A percentile compares a stretch with the other conserved stretches of the same genome.
These are phyloP conservation scores for Brachirus orientalis DNA, from an alignment of 2,113 vertebrate species.

Conservation along the genomic window DNA sequence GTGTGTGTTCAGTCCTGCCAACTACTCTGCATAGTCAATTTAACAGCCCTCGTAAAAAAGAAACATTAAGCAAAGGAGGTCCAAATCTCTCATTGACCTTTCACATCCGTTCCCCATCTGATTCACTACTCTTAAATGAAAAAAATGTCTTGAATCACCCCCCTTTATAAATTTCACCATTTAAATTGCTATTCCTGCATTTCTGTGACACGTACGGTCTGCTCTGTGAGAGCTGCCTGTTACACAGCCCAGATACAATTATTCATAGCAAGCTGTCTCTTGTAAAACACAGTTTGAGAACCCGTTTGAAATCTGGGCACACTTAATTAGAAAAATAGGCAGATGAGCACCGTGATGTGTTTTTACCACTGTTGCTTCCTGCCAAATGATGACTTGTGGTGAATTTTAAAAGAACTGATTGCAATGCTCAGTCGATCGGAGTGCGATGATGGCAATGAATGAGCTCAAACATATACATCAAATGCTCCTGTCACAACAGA, in stretches of 20 bases:
- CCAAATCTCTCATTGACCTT: conserved; percentile 54
- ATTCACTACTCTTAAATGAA: conserved; percentile 29
- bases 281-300: conserved; percentile 58
- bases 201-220: conserved; percentile 41
- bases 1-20: conserved; percentile 35
- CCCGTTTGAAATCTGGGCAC: conserved; percentile 29
- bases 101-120: conserved; percentile 27
- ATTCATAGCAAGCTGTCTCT: conserved; percentile 62
- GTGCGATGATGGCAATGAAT: conserved; percentile 15
- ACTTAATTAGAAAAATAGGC: conserved; percentile 52
- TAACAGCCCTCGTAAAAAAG: conserved; percentile 61
- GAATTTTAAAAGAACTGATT: not conserved
- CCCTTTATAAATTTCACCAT: conserved; percentile 25
- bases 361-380: conserved; percentile 43
- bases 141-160: conserved; percentile 4
- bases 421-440: too few species aligned
- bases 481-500: conserved; percentile 21
- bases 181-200: conserved; percentile 22
- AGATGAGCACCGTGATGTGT: conserved; percentile 35
- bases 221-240: conserved; percentile 40
- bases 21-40: conserved; percentile 52
- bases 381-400: conserved; percentile 17
- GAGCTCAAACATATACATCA: conserved; percentile 10
- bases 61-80: conserved; percentile 55
- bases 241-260: conserved; percentile 44